Base-by-base conservation (phyloP, 2,888 invertebrate species). In the Psococerastis gibbosa region DNA sequence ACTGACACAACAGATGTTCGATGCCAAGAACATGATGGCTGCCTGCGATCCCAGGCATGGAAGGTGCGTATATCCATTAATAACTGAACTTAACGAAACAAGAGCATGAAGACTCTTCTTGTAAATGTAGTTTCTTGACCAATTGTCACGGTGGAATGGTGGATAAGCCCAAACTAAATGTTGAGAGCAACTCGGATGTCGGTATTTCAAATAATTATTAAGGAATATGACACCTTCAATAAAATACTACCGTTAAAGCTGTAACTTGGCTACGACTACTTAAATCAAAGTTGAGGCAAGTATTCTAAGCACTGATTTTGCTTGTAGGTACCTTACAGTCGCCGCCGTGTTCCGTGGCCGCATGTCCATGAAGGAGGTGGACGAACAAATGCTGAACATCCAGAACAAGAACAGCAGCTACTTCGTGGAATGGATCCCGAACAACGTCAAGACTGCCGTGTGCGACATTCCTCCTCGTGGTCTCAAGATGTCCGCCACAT, bases 401-500 rank as follows among this genome's bases (percentile, higher is more conserved):
- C 61, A 61, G 45, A 60, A 59, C 50, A 61, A 60, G 49, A 59
- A 61, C 50, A 55, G 56, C 42, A 51, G 52, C 54, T 57, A 56
- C 50, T 60, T 60, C 48, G 60, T 60, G 15, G 60, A 60, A 48
- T 56, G 56, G 56, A 56, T 56, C 32, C 56, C 56, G 15, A 56
- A 55, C 48, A 56, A 56, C 44, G 56, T 72, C 46, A 71, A 72
- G 59, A 66, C 65, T 18, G 70, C 71, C 23, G 68, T 71, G 43
- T 71, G 70, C 52, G 71, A 72, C 56, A 72, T 73, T 51, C 71
- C 72, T 48, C 71, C 71, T 22, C 61, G 70, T 46, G 70, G 69
- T 48, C 61, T 71, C 42, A 67, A 67, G 54, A 71, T 70, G 69
- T 60, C 67, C 17, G 68, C 69, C 45, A 71, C 71, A n/a, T 71